Conservation (phyloP, 2,888 invertebrate species). For the Ectemnius lituratus region DNA sequence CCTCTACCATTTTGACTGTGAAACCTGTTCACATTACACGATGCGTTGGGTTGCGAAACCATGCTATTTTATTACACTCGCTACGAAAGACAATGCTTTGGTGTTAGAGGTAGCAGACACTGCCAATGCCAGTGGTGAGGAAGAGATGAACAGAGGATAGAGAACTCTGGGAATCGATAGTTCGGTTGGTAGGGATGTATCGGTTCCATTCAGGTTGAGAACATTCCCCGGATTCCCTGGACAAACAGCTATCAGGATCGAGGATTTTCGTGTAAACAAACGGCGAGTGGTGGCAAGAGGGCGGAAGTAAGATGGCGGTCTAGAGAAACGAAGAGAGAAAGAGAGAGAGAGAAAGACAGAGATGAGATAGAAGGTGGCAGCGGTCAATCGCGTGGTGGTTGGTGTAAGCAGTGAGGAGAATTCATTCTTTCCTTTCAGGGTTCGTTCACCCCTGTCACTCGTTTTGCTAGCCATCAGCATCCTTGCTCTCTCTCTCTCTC, state of each 20-base stretch:
- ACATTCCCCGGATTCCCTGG: constrained; percentile 35
- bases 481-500: constrained; percentile 17
- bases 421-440: constrained; percentile 46
- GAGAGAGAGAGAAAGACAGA: too few species aligned
- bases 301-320: too few species aligned
- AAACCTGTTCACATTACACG: too few species aligned
- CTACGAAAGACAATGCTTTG: too few species aligned
- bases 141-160: constrained; percentile 6
- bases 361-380: constrained; percentile 5
- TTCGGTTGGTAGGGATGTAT: constrained; percentile 41
- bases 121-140: constrained; percentile 10
- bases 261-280: constrained; percentile 46
- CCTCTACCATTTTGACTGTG: too few species aligned
- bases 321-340: too few species aligned
- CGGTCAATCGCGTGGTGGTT: constrained; percentile 15
- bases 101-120: too few species aligned
- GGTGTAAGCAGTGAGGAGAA: constrained; percentile 23
- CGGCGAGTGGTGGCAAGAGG: background rate
- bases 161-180: constrained; percentile 24
- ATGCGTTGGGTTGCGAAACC: too few species aligned
- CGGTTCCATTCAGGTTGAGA: constrained; percentile 29
- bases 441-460: constrained; percentile 23
- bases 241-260: constrained; percentile 47
- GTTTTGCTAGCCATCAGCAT: constrained; percentile 23
- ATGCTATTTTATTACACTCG: too few species aligned